These are phyloP conservation scores for Thunnus albacares DNA, from an alignment of 2,797 vertebrate genomes.

Conservation along the genomic window DNA sequence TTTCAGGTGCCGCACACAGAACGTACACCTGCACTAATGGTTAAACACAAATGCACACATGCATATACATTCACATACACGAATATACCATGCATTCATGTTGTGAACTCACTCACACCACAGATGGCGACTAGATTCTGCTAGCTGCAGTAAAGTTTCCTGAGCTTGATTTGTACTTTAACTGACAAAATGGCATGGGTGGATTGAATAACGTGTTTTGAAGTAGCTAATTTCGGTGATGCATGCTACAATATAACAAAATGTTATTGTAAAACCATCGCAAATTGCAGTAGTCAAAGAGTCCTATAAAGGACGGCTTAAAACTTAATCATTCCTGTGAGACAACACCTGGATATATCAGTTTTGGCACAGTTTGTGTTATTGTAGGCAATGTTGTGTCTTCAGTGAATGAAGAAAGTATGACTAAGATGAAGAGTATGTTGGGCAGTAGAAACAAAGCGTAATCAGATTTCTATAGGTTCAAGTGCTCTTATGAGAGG, in stretches of 20 bases:
- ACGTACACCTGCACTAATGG: conserved; percentile 27
- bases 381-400: background rate
- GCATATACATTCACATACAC: conserved; percentile 10
- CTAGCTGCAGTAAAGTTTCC: background rate
- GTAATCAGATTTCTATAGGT: too few species aligned
- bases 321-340: background rate
- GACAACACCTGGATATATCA: background rate
- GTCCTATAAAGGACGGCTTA: background rate
- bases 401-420: background rate
- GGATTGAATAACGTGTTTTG: background rate
- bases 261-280: background rate
- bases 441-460: background rate
- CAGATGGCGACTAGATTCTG: conserved; percentile 1
- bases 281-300: background rate
- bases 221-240: background rate
- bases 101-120: background rate
- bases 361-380: background rate
- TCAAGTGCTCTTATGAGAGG: background rate
- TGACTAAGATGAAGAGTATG: background rate
- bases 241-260: background rate
- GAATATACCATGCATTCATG: background rate
- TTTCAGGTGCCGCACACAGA: conserved; percentile 32
- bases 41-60: conserved; percentile 37
- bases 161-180: conserved; percentile 2
- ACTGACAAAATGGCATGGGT: background rate